Evolutionary conservation across 2,888 invertebrate species (phyloP).

Genomic region (Cyclophora albipunctata): DNA sequence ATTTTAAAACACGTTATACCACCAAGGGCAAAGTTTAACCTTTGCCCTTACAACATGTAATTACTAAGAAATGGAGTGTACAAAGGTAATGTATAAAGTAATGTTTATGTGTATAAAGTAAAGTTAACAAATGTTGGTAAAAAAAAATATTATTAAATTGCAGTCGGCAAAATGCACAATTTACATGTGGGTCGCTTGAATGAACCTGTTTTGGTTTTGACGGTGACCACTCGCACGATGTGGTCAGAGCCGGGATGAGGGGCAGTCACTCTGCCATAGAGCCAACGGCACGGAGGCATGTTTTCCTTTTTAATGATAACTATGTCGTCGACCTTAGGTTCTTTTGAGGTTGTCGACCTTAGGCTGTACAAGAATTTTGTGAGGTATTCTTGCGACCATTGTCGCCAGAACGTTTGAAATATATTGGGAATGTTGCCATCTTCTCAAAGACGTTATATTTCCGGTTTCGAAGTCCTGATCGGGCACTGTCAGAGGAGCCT

Average conservation of each 20-base stretch:
- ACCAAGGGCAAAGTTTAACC: too few relatives aligned
- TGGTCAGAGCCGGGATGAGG: not conserved
- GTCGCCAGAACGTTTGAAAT: not conserved
- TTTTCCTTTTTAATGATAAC: conserved; percentile 1
- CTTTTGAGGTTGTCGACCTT: not conserved
- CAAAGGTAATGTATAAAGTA: too few relatives aligned
- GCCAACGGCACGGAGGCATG: not conserved
- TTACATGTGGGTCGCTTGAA: not conserved
- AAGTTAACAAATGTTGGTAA: not conserved
- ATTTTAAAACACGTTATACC: too few relatives aligned
- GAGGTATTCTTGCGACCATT: not conserved
- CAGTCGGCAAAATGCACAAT: not conserved
- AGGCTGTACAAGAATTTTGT: not conserved
- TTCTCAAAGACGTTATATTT: not conserved
- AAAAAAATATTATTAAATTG: too few relatives aligned
- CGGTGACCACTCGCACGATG: not conserved
- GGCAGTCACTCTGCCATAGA: not conserved
- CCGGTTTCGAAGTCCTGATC: not conserved
- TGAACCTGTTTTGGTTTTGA: not conserved
- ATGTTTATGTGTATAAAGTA: too few relatives aligned
- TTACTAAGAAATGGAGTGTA: too few relatives aligned
- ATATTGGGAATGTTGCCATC: not conserved
- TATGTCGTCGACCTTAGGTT: conserved; percentile 4
- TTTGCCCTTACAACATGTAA: too few relatives aligned
- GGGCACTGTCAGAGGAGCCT: not conserved